A percentile compares a stretch with the other conserved stretches of the same genome.
phyloP scores from a whole-genome alignment of 2,888 invertebrate genomes.

The Peribatodes rhomboidaria region DNA sequence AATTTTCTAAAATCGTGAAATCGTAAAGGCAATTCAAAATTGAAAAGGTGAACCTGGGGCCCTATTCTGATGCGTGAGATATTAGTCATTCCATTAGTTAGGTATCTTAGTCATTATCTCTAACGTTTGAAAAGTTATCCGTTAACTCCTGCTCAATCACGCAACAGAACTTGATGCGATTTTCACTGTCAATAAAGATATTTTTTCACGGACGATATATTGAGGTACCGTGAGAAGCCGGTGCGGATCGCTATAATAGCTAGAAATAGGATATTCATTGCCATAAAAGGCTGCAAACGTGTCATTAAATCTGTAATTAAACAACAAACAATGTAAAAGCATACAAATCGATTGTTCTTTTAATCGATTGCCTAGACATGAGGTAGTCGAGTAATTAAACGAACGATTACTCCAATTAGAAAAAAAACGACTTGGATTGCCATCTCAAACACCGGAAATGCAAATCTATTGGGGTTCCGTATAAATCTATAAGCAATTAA shows the following conservation, averaged over 20 bases:
- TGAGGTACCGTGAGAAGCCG: no score
- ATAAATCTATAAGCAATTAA: slow-evolving; percentile 49
- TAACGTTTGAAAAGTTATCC: no score
- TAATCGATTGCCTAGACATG: slow-evolving; percentile 11
- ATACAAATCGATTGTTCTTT: slow-evolving; percentile 9
- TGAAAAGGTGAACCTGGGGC: no score
- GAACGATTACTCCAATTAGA: slow-evolving; percentile 22
- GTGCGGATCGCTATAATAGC: not conserved
- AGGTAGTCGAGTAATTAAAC: slow-evolving; percentile 22
- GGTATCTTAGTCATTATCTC: no score
- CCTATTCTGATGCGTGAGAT: no score
- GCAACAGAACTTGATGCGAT: no score
- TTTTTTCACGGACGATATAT: no score
- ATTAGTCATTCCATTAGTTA: no score
- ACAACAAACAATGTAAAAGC: not conserved
- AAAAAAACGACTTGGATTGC: slow-evolving; percentile 23
- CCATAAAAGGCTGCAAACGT: not conserved
- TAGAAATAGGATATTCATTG: not conserved
- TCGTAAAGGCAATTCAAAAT: no score
- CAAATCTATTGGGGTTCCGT: slow-evolving; percentile 12
- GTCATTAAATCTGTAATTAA: not conserved
- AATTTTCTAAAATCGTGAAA: no score
- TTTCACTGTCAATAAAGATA: no score
- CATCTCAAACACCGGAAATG: slow-evolving; percentile 36
- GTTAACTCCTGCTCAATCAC: no score